Base-by-base conservation (phyloP, 2,797 vertebrate species). In the Antrozous pallidus region DNA sequence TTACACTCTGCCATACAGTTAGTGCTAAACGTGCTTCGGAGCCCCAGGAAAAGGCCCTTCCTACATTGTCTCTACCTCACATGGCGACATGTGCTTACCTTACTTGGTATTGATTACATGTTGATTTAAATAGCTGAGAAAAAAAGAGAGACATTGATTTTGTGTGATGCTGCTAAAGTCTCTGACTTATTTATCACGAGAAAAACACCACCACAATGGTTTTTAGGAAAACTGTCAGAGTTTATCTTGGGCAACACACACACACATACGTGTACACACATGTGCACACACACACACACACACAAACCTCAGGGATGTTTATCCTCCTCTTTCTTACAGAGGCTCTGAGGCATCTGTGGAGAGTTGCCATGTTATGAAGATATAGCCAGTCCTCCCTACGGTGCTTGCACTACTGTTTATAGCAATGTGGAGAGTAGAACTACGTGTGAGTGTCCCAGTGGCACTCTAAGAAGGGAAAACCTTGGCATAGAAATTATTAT, bases 91-190 rank as follows among this genome's bases (percentile, higher is more conserved):
- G 84, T 96, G 47, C 31, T 83, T 97, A 70, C 83, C 73, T 91
- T 84, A 83, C 16, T 3, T 78, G 10, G 7, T 94, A 96, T 96
- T 94, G 96, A 96, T 96, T 96, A 85, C 92, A 95, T 33, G 17
- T 24, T 61, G 92, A 51, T 95, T 96, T 97, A 93, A 97, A 86
- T 70, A 92, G 24, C 54, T 95, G 93, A 93, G 63, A 42, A 96
- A 93, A 56, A 86, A 96, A 81, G 47, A 13, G 0, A 92, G 42
- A 87, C 33, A 79, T 89, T 93, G 87, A 93, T 94, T 96, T 92
- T 95, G 67, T 81, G 4, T 94, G 20, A 4, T n/a, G 2, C 6
- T 58, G 8, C 71, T 94, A 83, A 95, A 45, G 22, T 85, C 33
- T 86, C 8, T 87, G 78, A 88, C 90, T 94, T 95, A 94, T 95